These are phyloP conservation scores for Peromyscus nudipes DNA, from an alignment of 2,797 vertebrate species.

Conservation along the genomic window DNA sequence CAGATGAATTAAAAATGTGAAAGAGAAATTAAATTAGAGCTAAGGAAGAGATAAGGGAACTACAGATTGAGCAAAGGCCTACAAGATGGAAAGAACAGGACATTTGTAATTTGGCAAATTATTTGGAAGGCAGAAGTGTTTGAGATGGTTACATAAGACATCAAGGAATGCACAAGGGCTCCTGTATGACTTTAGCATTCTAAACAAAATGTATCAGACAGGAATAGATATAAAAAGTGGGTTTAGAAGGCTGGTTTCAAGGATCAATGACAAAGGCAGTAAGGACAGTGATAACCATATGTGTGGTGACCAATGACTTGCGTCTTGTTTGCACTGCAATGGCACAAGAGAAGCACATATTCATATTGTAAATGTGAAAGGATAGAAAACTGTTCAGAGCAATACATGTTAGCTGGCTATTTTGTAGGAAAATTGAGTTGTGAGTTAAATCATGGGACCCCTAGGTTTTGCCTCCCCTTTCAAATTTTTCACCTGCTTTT, in stretches of 20 bases:
- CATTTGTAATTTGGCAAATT: not conserved
- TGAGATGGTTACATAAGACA: not conserved
- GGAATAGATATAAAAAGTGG: not conserved
- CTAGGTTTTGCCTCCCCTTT: not conserved
- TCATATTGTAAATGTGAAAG: not conserved
- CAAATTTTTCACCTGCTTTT: not conserved
- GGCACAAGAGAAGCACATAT: rapidly evolving
- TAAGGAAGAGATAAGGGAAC: not conserved
- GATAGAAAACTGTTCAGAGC: not conserved
- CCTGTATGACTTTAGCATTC: not conserved
- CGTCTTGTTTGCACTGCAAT: not conserved
- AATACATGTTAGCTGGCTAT: not conserved
- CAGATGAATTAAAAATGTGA: not conserved
- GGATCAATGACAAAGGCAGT: not conserved
- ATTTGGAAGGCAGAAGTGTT: not conserved
- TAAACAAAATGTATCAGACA: not conserved
- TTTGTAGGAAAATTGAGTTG: not conserved
- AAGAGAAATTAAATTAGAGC: not conserved
- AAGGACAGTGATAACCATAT: not conserved
- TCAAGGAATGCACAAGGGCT: not conserved
- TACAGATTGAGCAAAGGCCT: not conserved
- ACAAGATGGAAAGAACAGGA: not conserved
- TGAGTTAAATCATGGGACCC: not conserved
- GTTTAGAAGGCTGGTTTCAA: not conserved
- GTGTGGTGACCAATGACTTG: not conserved